phyloP scores from a whole-genome alignment of 2,113 vertebrate genomes.

The Tetrao urogallus region DNA sequence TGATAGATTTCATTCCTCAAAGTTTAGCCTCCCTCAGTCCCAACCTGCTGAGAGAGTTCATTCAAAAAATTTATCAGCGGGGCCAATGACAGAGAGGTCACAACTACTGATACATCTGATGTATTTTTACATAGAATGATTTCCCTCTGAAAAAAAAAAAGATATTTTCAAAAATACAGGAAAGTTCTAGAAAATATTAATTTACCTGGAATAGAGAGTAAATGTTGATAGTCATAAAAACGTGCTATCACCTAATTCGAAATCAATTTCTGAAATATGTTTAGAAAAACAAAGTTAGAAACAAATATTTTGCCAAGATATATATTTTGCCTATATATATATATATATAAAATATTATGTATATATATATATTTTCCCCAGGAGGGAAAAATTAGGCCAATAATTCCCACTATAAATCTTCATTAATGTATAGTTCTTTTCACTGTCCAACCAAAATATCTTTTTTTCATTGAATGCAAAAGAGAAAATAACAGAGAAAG shows the following conservation, averaged over 20 bases:
- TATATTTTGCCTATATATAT: neutral
- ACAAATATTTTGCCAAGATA: neutral
- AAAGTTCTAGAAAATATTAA: neutral
- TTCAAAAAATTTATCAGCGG: slow-evolving; percentile 24
- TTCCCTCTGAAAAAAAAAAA: neutral
- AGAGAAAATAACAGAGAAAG: neutral
- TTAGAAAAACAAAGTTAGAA: neutral
- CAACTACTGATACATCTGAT: slow-evolving; percentile 2
- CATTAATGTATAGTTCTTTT: neutral
- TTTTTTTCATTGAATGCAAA: neutral
- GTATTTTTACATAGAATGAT: slow-evolving; percentile 25
- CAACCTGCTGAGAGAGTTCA: neutral
- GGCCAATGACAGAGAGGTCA: slow-evolving; percentile 41
- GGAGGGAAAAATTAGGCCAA: neutral
- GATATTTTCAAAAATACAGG: neutral
- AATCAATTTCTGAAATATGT: neutral
- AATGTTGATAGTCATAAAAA: neutral
- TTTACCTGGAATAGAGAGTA: neutral
- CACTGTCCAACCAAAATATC: neutral
- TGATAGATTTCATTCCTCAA: slow-evolving; percentile 59
- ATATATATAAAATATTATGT: too few species aligned
- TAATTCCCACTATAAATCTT: neutral
- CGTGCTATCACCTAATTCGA: neutral
- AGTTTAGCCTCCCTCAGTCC: slow-evolving; percentile 18
- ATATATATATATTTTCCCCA: too few species aligned